These are phyloP conservation scores for Mastacembelus armatus DNA, from an alignment of 2,797 vertebrate species.

Conservation along the genomic window DNA sequence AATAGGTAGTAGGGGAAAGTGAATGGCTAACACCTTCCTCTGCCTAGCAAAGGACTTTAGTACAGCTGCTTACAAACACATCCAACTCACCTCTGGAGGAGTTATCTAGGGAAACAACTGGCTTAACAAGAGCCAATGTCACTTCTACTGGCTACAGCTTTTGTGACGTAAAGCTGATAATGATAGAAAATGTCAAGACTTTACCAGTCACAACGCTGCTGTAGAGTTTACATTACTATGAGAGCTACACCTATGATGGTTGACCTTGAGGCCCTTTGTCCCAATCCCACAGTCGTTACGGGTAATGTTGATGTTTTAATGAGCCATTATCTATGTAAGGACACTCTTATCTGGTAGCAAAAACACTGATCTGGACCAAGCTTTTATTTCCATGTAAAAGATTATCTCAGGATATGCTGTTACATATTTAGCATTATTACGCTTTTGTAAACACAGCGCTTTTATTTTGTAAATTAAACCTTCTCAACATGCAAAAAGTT, in stretches of 20 bases:
- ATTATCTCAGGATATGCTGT: too few species aligned
- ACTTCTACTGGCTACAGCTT: too few species aligned
- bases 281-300: constrained; percentile 4
- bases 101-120: background rate
- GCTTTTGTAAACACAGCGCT: too few species aligned
- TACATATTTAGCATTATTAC: background rate
- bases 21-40: constrained; percentile 26
- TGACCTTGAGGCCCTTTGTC: constrained; percentile 59
- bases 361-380: background rate
- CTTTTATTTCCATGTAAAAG: background rate
- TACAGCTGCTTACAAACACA: constrained; percentile 18
- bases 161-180: too few species aligned
- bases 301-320: constrained; percentile 52
- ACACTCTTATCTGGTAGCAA: background rate
- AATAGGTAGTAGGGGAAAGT: background rate
- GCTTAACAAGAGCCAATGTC: background rate
- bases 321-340: constrained; percentile 4
- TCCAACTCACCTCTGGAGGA: too few species aligned
- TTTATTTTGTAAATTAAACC: too few species aligned
- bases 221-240: constrained; percentile 53
- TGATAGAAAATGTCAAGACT: background rate
- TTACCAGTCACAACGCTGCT: constrained; percentile 2
- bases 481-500: too few species aligned
- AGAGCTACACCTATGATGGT: constrained; percentile 30
- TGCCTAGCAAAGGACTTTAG: background rate